phyloP scores from a whole-genome alignment of 2,888 invertebrate species.

The Leptinotarsa haldemani region DNA sequence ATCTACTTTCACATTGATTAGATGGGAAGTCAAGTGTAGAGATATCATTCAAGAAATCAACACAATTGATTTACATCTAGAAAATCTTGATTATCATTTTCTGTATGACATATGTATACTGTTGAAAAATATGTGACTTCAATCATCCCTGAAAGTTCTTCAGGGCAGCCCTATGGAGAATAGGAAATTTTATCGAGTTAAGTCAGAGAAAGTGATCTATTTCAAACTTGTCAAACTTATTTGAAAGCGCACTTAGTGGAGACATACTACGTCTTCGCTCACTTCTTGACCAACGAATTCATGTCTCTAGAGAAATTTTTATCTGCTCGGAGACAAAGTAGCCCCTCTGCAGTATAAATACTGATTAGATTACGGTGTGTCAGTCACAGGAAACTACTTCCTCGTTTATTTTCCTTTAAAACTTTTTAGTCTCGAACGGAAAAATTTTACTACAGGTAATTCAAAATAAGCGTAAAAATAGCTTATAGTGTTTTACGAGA shows the following conservation, averaged over 20 bases:
- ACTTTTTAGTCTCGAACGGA: too few relatives aligned
- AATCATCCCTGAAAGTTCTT: not conserved
- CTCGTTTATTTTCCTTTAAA: not conserved
- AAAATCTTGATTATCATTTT: too few relatives aligned
- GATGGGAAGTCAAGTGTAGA: too few relatives aligned
- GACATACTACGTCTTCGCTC: slow-evolving; percentile 43
- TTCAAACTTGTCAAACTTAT: slow-evolving; percentile 43
- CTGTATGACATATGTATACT: too few relatives aligned
- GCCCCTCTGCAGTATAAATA: not conserved
- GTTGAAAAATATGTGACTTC: not conserved
- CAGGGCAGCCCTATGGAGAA: not conserved
- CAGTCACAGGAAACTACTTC: too few relatives aligned
- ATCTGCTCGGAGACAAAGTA: not conserved
- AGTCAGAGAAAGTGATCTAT: slow-evolving; percentile 41
- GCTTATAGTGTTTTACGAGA: too few relatives aligned
- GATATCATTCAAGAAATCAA: too few relatives aligned
- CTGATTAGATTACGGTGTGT: not conserved
- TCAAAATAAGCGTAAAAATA: too few relatives aligned
- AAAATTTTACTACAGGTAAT: too few relatives aligned
- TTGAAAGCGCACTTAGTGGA: slow-evolving; percentile 37
- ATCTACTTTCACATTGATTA: too few relatives aligned
- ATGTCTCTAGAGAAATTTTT: slow-evolving; percentile 56
- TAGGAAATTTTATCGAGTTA: slow-evolving; percentile 19
- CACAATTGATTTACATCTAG: too few relatives aligned
- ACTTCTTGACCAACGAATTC: slow-evolving; percentile 48